Base-by-base conservation (phyloP, 2,888 invertebrate species). In the Cylindroiulus punctatus region DNA sequence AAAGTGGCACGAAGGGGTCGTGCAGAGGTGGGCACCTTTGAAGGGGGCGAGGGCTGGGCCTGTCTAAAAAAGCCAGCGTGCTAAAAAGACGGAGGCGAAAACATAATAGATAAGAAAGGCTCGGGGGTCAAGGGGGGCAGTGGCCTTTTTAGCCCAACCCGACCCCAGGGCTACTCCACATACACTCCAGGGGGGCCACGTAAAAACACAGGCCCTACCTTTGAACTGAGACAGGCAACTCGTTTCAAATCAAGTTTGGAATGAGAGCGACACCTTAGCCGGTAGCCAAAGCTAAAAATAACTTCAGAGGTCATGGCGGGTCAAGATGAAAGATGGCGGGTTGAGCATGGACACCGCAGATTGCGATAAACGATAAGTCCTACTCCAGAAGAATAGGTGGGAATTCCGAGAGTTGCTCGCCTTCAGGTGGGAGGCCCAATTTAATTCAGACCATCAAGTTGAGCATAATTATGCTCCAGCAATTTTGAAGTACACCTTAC, bases 141-240 rank as follows among this genome's bases (percentile, higher is more conserved):
- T 57, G 57, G 57, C 57, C 57, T 57, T 57, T 57, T 57, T 57
- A 57, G 57, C n/a, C 57, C 57, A 57, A n/a, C 57, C 57, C 57
- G 57, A 8, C 57, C 57, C 57, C 57, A 57, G 57, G 57, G 57
- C 57, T 57, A 57, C 57, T 57, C 57, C 57, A 57, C n/a, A 57
- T 57, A n/a, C 57, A 57, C 57, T n/a, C n/a, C 57, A 57, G 57
- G 57, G n/a, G 57, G 57, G n/a, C 22, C 57, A n/a, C 47, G 47
- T n/a, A 2, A 10, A 47, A 47, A 17, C 14, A 14, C 2, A 14
- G 47, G 47, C n/a, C 57, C 19, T 57, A n/a, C 57, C 57, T n/a
- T n/a, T 57, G 2, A 19, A 57, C 57, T 7, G n/a, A 57, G 57
- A 57, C 57, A 57, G 57, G n/a, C 57, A 57, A 57, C 57, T 57